These are phyloP conservation scores for Phrynosoma platyrhinos DNA, from an alignment of 2,113 vertebrate species.

Conservation along the genomic window DNA sequence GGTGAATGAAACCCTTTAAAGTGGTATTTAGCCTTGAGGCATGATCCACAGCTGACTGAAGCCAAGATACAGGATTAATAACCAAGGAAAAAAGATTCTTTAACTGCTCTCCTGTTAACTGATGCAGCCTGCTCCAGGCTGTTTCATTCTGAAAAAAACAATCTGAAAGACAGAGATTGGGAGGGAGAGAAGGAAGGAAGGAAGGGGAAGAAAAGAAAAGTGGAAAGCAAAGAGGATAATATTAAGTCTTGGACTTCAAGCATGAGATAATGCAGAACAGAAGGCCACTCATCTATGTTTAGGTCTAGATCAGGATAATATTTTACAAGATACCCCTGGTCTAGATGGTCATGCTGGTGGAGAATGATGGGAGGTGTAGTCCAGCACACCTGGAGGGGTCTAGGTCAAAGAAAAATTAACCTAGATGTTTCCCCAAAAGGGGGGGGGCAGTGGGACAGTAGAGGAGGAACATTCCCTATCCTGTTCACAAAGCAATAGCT, in stretches of 20 bases:
- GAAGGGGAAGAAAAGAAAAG: neutral
- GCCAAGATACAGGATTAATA: neutral
- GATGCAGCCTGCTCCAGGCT: neutral
- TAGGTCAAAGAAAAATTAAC: neutral
- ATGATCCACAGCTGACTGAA: neutral
- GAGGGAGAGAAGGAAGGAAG: neutral
- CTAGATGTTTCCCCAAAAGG: neutral
- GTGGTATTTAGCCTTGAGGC: slow-evolving; percentile 9
- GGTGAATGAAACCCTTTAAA: neutral
- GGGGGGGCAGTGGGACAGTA: too few species aligned
- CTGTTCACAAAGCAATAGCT: neutral
- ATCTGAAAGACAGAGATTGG: neutral
- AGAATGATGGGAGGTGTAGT: too few species aligned
- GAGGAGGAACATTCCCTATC: too few species aligned
- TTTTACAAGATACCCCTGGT: too few species aligned
- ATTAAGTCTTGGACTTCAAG: neutral
- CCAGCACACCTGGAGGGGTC: neutral
- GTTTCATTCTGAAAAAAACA: neutral
- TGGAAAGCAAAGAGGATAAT: neutral
- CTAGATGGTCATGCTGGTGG: neutral
- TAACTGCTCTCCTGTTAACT: neutral
- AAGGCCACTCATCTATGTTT: neutral
- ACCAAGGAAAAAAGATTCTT: neutral
- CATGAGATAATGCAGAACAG: neutral
- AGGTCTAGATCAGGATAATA: neutral